A percentile compares a stretch with the other conserved stretches of the same genome.
phyloP scores from a whole-genome alignment of 1,140 invertebrate genomes.

The Calycopis cecrops region DNA sequence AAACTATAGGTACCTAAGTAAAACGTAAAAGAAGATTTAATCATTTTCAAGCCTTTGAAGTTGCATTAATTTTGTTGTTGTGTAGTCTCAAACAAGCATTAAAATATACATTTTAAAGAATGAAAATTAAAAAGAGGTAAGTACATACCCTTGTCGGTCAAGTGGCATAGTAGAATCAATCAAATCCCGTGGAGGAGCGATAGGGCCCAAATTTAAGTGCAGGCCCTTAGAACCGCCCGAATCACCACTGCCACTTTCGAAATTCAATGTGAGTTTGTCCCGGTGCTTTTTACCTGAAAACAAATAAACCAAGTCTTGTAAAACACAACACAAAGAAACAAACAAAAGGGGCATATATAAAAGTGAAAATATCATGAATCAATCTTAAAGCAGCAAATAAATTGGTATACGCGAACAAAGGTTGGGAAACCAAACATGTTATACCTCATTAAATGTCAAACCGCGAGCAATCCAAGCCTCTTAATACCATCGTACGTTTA shows the following conservation, averaged over 20 bases:
- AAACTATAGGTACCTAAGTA: no score
- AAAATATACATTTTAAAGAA: not conserved
- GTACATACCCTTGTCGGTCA: slow-evolving; percentile 87
- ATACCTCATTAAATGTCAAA: slow-evolving; percentile 45
- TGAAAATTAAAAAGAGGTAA: not conserved
- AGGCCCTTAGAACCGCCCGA: slow-evolving; percentile 72
- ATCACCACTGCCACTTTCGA: slow-evolving; percentile 73
- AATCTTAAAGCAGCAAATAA: slow-evolving; percentile 5
- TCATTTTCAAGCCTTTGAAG: not conserved
- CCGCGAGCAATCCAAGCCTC: slow-evolving; percentile 37
- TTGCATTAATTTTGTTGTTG: not conserved
- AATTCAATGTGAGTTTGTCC: slow-evolving; percentile 84
- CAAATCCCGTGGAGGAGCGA: slow-evolving; percentile 79
- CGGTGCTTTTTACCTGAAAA: slow-evolving; percentile 74
- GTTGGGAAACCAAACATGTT: slow-evolving; percentile 26
- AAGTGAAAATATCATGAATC: slow-evolving; percentile 1
- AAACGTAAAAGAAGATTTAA: no score
- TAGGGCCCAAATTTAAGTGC: slow-evolving; percentile 78
- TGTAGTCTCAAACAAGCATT: not conserved
- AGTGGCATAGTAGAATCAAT: slow-evolving; percentile 88
- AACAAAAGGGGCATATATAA: not conserved
- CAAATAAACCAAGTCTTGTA: slow-evolving; percentile 27
- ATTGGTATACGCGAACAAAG: slow-evolving; percentile 3
- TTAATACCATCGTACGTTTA: slow-evolving; percentile 55
- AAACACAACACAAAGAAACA: slow-evolving; percentile 1